phyloP scores from a whole-genome alignment of 2,113 vertebrate species.

The Eulemur macaco region DNA sequence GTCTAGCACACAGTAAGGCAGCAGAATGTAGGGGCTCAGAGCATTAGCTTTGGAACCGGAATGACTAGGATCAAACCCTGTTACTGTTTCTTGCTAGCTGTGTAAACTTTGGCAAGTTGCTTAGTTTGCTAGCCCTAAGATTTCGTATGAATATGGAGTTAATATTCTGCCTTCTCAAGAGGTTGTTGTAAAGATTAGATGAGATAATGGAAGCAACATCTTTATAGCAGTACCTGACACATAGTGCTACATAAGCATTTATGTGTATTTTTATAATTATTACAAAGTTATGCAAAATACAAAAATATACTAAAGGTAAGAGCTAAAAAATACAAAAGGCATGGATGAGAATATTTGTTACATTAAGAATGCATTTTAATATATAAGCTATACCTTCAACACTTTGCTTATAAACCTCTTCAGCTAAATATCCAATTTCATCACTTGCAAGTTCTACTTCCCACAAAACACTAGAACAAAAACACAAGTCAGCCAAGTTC shows the following conservation, averaged over 20 bases:
- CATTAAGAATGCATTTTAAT: not conserved
- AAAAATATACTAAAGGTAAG: not conserved
- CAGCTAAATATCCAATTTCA: not conserved
- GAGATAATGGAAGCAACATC: not conserved
- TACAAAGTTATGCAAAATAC: not conserved
- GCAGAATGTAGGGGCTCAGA: not conserved
- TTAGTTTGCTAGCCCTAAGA: not conserved
- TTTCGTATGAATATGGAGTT: rapidly evolving
- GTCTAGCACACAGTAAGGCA: not conserved
- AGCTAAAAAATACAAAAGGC: not conserved
- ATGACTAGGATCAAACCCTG: not conserved
- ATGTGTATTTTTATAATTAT: not conserved
- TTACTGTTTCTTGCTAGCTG: not conserved
- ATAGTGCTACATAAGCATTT: not conserved
- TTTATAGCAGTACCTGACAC: not conserved
- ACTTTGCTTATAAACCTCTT: not conserved
- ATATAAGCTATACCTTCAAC: not conserved
- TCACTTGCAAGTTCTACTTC: not conserved
- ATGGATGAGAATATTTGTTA: not conserved
- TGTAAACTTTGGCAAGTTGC: not conserved
- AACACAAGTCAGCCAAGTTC: not conserved
- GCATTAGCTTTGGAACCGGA: not conserved
- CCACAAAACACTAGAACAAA: too few species aligned
- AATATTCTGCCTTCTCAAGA: not conserved
- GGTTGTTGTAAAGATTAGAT: not conserved